Evolutionary conservation across 2,113 vertebrate genomes (phyloP).

Genomic region (Engraulis encrasicolus): DNA sequence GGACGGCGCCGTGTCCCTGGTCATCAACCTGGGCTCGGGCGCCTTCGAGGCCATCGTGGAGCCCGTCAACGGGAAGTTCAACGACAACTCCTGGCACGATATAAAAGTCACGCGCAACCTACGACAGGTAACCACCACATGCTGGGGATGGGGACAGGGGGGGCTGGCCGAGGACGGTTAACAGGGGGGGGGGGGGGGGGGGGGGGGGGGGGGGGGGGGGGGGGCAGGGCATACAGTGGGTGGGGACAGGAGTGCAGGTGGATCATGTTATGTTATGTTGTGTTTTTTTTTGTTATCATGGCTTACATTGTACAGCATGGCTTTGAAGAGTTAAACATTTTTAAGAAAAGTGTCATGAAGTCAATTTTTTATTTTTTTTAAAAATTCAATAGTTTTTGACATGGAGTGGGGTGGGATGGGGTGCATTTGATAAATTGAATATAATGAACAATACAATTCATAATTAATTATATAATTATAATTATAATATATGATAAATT

Average conservation of each 20-base stretch:
- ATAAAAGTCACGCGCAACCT: constrained; percentile 99
- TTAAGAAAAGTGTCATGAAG: neutral
- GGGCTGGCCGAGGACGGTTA: no score
- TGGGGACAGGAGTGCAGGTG: no score
- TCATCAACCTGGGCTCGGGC: constrained; percentile 98
- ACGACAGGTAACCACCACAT: constrained; percentile 91
- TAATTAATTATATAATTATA: neutral
- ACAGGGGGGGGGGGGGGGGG: no score
- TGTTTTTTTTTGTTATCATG: neutral
- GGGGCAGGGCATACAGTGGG: no score
- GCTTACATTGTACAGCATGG: constrained; percentile 6
- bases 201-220: neutral
- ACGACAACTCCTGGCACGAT: constrained; percentile 97
- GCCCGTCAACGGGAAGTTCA: constrained; percentile 98
- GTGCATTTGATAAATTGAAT: no score
- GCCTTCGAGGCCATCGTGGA: constrained; percentile 98
- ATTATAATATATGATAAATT: neutral
- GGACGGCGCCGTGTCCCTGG: constrained; percentile 92
- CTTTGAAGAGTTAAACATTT: neutral
- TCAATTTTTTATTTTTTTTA: neutral
- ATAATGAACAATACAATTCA: no score
- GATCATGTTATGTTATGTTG: neutral
- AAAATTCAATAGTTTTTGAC: no score
- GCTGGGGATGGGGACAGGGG: neutral
- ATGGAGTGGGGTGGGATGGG: no score